These are phyloP conservation scores for Acanthochromis polyacanthus DNA, from an alignment of 2,113 vertebrate genomes.

Conservation along the genomic window DNA sequence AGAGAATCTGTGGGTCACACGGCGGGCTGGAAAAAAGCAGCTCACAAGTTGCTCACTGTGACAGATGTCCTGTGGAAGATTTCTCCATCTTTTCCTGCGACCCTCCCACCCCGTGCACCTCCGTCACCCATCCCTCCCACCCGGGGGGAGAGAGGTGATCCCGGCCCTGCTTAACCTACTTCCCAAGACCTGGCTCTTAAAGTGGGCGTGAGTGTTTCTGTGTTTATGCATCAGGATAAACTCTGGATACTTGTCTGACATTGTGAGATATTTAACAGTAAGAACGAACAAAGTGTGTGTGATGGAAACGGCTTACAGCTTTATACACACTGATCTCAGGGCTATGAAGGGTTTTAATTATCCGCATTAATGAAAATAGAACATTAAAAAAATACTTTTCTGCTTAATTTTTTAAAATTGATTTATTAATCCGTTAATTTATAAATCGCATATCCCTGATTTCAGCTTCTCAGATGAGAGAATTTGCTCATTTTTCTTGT, in stretches of 20 bases:
- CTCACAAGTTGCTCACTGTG: constrained; percentile 74
- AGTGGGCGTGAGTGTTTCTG: constrained; percentile 25
- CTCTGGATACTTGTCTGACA: constrained; percentile 16
- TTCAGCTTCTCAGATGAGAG: neutral
- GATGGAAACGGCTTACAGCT: neutral
- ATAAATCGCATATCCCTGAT: neutral
- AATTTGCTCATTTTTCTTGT: neutral
- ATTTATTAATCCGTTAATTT: neutral
- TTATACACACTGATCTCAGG: neutral
- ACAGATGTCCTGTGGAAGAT: constrained; percentile 79
- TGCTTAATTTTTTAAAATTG: too few species aligned
- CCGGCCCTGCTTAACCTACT: constrained; percentile 78
- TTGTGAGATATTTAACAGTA: neutral
- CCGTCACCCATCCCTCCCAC: constrained; percentile 56
- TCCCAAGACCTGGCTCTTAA: constrained; percentile 76
- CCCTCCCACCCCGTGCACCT: constrained; percentile 46
- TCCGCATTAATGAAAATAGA: neutral
- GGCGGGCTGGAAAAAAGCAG: constrained; percentile 70
- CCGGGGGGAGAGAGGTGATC: constrained; percentile 67
- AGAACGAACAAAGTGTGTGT: neutral
- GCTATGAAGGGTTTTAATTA: neutral
- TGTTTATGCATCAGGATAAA: constrained; percentile 51
- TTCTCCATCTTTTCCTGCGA: constrained; percentile 50
- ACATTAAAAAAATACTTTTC: too few species aligned
- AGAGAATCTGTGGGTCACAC: constrained; percentile 73